These are phyloP conservation scores for Chamaetylas fuelleborni DNA, from an alignment of 2,113 vertebrate genomes.

Conservation along the genomic window DNA sequence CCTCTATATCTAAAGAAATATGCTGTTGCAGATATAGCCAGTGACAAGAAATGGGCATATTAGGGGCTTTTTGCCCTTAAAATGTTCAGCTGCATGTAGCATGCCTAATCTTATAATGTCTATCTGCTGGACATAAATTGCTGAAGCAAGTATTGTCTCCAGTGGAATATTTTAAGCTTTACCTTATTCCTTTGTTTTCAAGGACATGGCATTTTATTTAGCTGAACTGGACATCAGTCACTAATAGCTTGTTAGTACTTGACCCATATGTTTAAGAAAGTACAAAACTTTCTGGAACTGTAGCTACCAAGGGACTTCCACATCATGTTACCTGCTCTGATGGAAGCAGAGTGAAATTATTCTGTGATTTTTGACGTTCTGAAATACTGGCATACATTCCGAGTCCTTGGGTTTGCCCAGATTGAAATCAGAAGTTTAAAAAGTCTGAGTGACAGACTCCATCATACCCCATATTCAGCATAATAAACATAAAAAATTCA, in stretches of 20 bases:
- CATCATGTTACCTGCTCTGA: not conserved
- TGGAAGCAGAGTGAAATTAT: not conserved
- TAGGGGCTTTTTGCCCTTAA: not conserved
- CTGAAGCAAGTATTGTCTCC: not conserved
- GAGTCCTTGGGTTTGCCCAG: not conserved
- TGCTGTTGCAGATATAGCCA: not conserved
- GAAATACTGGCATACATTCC: not conserved
- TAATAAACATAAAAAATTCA: not conserved
- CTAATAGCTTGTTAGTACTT: not conserved
- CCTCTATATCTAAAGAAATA: not conserved
- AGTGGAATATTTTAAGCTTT: not conserved
- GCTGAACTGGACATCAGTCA: not conserved
- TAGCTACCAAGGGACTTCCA: not conserved
- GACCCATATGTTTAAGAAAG: not conserved
- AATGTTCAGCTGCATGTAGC: not conserved
- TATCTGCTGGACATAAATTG: not conserved
- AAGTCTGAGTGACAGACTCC: not conserved
- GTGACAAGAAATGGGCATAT: not conserved
- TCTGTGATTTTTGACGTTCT: not conserved
- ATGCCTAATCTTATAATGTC: not conserved
- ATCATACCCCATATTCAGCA: not conserved
- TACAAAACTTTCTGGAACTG: not conserved
- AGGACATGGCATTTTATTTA: not conserved
- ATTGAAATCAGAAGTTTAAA: not conserved
- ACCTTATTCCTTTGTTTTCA: not conserved